Percentiles rank a stretch among this genome's conserved stretches.
Evolutionary conservation across 2,888 invertebrate species (phyloP).

Genomic region (Dascillus cervinus): DNA sequence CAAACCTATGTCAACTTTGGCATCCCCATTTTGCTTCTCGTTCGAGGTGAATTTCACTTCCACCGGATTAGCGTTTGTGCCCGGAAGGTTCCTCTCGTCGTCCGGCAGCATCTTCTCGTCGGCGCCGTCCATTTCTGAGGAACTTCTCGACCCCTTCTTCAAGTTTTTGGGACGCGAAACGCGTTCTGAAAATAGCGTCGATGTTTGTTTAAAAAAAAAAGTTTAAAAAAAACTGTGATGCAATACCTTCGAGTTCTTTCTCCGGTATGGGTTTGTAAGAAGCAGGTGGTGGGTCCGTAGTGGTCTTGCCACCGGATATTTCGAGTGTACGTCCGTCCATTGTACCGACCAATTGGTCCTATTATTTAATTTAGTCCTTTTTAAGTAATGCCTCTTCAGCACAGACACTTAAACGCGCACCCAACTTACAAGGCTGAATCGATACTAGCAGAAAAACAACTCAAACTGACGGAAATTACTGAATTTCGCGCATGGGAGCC

Average conservation of each 20-base stretch:
- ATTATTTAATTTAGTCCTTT: no score
- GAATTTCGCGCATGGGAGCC: no score
- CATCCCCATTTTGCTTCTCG: slow-evolving; percentile 76
- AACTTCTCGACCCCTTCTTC: slow-evolving; percentile 35
- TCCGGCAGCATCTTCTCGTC: slow-evolving; percentile 61
- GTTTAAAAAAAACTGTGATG: slow-evolving; percentile 5
- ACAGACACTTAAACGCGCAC: no score
- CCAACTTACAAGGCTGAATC: no score
- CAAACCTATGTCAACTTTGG: slow-evolving; percentile 81
- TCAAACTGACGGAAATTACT: no score
- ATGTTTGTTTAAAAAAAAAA: slow-evolving; percentile 5
- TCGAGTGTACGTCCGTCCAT: slow-evolving; percentile 46
- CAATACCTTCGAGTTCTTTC: slow-evolving; percentile 47
- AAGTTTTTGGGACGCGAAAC: slow-evolving; percentile 37
- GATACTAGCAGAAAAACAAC: no score
- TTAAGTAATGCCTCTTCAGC: no score
- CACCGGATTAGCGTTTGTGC: slow-evolving; percentile 50
- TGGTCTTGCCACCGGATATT: slow-evolving; percentile 28
- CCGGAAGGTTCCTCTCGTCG: slow-evolving; percentile 52
- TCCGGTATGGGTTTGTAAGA: slow-evolving; percentile 54
- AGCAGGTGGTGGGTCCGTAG: slow-evolving; percentile 27
- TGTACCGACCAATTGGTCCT: no score
- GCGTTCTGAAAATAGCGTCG: slow-evolving; percentile 21
- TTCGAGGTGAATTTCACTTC: slow-evolving; percentile 67
- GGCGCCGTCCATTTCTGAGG: slow-evolving; percentile 53